Evolutionary conservation across 1,140 invertebrate species (phyloP), one percentile per base, ranked within the genome.

Genomic region (Hydropsyche tenuis): DNA sequence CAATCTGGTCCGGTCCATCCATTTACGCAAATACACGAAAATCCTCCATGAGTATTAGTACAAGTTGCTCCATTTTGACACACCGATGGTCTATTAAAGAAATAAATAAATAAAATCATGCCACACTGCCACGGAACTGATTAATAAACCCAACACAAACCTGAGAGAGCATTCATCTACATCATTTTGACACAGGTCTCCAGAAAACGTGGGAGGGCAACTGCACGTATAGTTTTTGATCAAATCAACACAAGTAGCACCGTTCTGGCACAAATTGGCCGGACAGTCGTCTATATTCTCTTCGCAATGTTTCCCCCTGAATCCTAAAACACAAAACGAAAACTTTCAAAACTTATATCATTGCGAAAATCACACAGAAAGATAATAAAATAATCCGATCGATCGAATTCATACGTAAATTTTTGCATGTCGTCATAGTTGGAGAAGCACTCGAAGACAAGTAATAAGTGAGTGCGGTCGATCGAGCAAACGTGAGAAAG

Each of bases 31-130:
- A 98, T 97, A 84, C 97, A 99, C 0, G 93, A 93, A 84, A 93
- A 98, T 5, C 94, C 92, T 45, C 95, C 95, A 22, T 90, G 86
- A 0, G 93, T 92, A 85, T 98, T 98, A 30, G 93, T 96, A 81
- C 96, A 98, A 1, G 96, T 98, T 1, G 94, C 96, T 0, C 95
- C 95, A 82, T 98, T 98, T 84, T 96, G 93, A 79, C 96, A 98
- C 0, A 96, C 90, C 53, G 91, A 90, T 0, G 95, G 95, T 69
- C 90, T 87, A 25, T 14, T 12, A 65, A 43, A 43, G 43, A 6
- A 1, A 43, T 63, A 37, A 27, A 37, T 3, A 37, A 30, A 37
- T 27, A 6, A 6, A 22, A 62, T n/a, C n/a, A n/a, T n/a, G n/a
- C n/a, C n/a, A n/a, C n/a, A 16, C 18, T 51, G 18, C 46, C n/a